Evolutionary conservation across 2,797 vertebrate species (phyloP), one percentile per base, ranked within the genome.

Genomic region (Peromyscus aztecus): DNA sequence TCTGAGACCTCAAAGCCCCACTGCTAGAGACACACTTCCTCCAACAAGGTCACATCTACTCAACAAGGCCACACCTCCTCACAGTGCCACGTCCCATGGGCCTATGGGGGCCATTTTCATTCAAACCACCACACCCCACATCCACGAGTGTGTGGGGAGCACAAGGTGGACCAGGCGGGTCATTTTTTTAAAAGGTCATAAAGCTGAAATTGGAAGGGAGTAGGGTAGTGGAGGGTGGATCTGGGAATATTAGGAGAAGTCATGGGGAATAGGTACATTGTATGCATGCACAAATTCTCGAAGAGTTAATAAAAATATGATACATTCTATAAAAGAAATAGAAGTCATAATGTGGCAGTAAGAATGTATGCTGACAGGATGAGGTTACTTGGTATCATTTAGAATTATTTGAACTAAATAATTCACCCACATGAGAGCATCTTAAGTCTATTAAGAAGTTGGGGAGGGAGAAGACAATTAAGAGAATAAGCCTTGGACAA

Each of bases 341-440:
- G 71, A 87, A 96, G 52, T 10, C n/a, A 55, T 73, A 80, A 83
- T 77, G 61, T 96, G 85, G 94, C 91, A 77, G 59, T 71, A 57
- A 81, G 37, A 77, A 91, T 19, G 27, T 93, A 9, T 49, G 49
- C 19, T 87, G n/a, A 21, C 12, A 55, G 80, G 69, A 57, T 31
- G 17, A 59, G 71, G 59, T 78, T 40, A 27, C 27, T 40, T 69
- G 52, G 67, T 76, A 43, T 23, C 84, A 55, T 92, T 76, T 67
- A 61, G 77, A 71, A 91, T 73, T 92, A 69, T 80, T 75, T 78
- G 80, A 94, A 34, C 27, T 73, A 75, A 57, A 12, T 87, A 61
- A 94, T 59, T 80, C 17, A 89, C 59, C 23, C 67, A 92, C 21
- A 1, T 57, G 57, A 12, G n/a, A 81, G 24, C 24, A 43, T 90